Percentiles rank a stretch among this genome's conserved stretches.
Conservation (phyloP, 2,113 vertebrate genomes). For the Tragelaphus imberbis region DNA sequence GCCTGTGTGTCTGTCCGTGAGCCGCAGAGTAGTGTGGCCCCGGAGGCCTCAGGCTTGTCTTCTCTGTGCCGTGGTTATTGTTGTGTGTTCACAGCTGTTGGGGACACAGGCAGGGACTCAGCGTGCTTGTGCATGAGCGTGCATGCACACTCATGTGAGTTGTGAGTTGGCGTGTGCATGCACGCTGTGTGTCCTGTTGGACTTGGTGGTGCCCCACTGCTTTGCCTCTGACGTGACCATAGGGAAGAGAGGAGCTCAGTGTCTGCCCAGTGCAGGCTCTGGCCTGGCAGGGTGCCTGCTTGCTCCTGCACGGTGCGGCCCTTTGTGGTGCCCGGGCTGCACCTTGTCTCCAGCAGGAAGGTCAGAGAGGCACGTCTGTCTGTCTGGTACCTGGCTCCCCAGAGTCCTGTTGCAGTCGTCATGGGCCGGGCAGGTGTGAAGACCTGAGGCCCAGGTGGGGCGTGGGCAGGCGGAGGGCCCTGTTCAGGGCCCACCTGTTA, state of each 20-base stretch:
- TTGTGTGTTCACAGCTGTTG: not conserved
- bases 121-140: fast-evolving
- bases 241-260: not conserved
- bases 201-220: too few relatives aligned
- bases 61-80: fast-evolving
- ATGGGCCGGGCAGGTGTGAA: fast-evolving
- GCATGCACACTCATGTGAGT: not conserved
- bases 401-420: too few relatives aligned
- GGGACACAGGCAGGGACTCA: not conserved
- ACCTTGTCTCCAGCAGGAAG: not conserved
- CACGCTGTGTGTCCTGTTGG: not conserved
- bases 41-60: not conserved
- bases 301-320: fast-evolving
- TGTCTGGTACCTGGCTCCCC: not conserved
- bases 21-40: fast-evolving
- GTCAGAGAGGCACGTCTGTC: not conserved
- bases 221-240: not conserved
- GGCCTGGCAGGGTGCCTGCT: not conserved
- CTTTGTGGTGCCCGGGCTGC: not conserved
- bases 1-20: not conserved
- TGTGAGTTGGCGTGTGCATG: not conserved
- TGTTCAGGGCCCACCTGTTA: not conserved
- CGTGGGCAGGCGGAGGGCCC: not conserved
- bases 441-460: not conserved
- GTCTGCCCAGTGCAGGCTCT: fast-evolving